Evolutionary conservation across 1,140 invertebrate genomes (phyloP).

Genomic region (Macrobrachium rosenbergii): DNA sequence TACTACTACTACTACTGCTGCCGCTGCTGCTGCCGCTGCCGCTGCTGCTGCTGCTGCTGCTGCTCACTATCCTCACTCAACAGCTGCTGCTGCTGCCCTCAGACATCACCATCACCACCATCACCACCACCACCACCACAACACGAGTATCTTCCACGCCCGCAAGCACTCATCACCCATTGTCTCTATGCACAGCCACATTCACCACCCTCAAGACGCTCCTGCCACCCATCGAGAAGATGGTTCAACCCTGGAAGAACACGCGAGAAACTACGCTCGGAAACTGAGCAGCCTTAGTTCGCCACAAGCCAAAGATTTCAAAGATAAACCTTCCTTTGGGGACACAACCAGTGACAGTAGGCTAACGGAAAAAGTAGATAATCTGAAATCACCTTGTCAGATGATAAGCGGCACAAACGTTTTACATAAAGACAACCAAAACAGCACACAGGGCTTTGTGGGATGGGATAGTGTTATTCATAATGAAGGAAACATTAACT

Average conservation of each 20-base stretch:
- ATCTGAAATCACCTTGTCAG: conserved; percentile 7
- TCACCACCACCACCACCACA: conserved; percentile 38
- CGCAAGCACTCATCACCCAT: conserved; percentile 41
- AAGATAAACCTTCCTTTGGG: conserved; percentile 7
- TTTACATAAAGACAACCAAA: conserved; percentile 28
- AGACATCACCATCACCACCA: neutral
- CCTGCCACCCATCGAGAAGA: conserved; percentile 10
- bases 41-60: neutral
- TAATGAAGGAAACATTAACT: conserved; percentile 16
- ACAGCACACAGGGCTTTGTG: conserved; percentile 16
- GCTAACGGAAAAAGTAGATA: neutral
- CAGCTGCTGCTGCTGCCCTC: conserved; percentile 18
- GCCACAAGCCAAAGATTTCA: conserved; percentile 28
- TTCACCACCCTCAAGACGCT: conserved; percentile 16
- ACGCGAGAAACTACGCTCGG: conserved; percentile 7
- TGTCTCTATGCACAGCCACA: conserved; percentile 37
- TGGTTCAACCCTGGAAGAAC: conserved; percentile 7
- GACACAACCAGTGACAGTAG: conserved; percentile 15
- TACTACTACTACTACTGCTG: neutral
- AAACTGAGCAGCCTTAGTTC: conserved; percentile 9
- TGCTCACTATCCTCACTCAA: conserved; percentile 25
- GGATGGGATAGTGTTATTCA: conserved; percentile 27
- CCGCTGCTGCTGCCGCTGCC: neutral
- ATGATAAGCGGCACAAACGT: neutral
- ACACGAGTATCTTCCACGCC: conserved; percentile 34